Base-by-base conservation (phyloP, 2,888 invertebrate species). In the Campopleginae sp. region DNA sequence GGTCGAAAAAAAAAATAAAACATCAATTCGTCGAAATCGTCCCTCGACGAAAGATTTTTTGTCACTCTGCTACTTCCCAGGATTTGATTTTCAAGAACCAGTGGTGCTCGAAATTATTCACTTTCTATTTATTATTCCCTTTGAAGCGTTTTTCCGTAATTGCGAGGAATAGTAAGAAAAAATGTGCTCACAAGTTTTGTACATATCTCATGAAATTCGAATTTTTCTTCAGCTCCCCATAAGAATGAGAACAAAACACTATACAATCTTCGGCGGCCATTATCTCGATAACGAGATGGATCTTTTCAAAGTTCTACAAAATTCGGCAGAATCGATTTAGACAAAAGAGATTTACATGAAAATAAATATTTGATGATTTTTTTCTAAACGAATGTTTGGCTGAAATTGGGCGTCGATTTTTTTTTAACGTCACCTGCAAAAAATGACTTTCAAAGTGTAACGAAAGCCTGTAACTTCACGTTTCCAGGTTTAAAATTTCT, bases 391-490 rank as follows among this genome's bases (percentile, higher is more conserved):
- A 58, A 27, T 58, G 3, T 27, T n/a, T 14, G 1, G 12, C 19
- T 33, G 5, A 42, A 8, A 65, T 19, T 33, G 65, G 5, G 3
- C 14, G 19, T 42, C 14, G 0, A 4, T 42, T n/a, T 65, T 65
- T 65, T n/a, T 19, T 7, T 3, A 65, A 65, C 10, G n/a, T 8
- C n/a, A 1, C 0, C 12, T 12, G 5, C 19, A 63, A 38, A 6
- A 68, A 46, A 46, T 7, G n/a, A 17, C n/a, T 17, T n/a, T 17
- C n/a, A 38, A 33, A n/a, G 44, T 44, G 2, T 27, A 46, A 68
- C 27, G 27, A 42, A 54, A 72, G 42, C 12, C 33, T 12, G 72
- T 17, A 42, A 74, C 58, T 48, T 7, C n/a, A 61, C 58, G 58
- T 58, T 58, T 23, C 19, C 23, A 48, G 51, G 14, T 51, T 54